Percentiles rank a stretch among this genome's conserved stretches.
Conservation (phyloP, 2,113 vertebrate species). For the Crocuta crocuta region DNA sequence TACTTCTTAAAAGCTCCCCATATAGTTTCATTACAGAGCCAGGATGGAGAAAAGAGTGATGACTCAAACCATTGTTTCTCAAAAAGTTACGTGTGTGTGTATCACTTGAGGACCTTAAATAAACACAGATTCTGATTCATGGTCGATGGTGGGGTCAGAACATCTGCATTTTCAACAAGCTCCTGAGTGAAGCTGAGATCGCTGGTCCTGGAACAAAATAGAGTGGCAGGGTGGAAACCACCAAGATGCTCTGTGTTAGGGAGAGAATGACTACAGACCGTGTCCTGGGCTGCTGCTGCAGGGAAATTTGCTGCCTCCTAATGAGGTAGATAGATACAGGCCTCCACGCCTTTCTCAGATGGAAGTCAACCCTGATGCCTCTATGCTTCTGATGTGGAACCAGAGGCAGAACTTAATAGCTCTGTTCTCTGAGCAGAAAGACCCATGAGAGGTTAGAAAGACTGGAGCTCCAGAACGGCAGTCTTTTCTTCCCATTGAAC, state of each 20-base stretch:
- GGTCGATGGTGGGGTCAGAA: not conserved
- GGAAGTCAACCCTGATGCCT: not conserved
- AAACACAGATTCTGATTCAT: not conserved
- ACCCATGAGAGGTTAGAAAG: not conserved
- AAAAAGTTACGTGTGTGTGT: not conserved
- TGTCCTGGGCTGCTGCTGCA: not conserved
- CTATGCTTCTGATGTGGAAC: not conserved
- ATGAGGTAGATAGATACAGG: not conserved
- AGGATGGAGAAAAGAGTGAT: not conserved
- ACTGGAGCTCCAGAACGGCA: not conserved
- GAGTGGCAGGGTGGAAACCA: not conserved
- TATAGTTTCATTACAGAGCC: not conserved
- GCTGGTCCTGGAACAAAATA: too few relatives aligned
- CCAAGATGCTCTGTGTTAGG: not conserved
- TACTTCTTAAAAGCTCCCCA: not conserved
- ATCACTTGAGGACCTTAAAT: not conserved
- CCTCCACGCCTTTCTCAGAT: not conserved
- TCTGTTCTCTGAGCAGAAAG: not conserved
- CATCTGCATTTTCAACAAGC: not conserved
- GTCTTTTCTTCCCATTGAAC: too few relatives aligned
- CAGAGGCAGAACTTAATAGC: rapidly evolving
- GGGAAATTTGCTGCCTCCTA: not conserved
- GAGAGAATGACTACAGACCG: not conserved
- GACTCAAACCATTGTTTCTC: not conserved
- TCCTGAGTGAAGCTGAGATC: not conserved